Evolutionary conservation across 2,113 vertebrate genomes (phyloP).

Genomic region (Probosciger aterrimus): DNA sequence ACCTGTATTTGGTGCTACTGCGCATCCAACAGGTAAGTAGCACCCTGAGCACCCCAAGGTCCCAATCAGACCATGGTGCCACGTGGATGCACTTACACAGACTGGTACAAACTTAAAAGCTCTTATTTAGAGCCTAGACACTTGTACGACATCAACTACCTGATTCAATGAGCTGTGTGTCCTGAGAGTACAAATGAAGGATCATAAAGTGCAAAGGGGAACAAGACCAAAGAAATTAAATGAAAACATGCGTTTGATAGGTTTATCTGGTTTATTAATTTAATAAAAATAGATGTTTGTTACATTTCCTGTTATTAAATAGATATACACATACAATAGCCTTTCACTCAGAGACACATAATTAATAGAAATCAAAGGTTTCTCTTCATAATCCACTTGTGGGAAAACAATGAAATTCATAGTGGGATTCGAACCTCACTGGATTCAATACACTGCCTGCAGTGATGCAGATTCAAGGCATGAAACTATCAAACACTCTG

Average conservation of each 20-base stretch:
- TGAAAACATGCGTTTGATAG: not conserved
- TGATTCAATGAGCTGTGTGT: not conserved
- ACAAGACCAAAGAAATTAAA: not conserved
- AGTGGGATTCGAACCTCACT: not conserved
- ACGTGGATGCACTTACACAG: not conserved
- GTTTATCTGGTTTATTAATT: not conserved
- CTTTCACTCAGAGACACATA: not conserved
- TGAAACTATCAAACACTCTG: not conserved
- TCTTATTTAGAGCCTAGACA: not conserved
- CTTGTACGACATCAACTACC: not conserved
- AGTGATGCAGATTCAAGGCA: not conserved
- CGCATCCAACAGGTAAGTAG: not conserved
- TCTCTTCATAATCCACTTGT: not conserved
- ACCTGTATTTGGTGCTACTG: not conserved
- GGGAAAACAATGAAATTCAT: not conserved
- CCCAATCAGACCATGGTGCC: rapidly evolving
- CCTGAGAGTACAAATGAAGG: not conserved
- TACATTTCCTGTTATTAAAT: not conserved
- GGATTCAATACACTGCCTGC: not conserved
- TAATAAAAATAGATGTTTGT: not conserved
- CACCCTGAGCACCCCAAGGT: not conserved
- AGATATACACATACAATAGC: not conserved
- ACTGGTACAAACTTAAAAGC: not conserved
- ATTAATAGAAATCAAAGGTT: not conserved
- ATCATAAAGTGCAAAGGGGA: not conserved